Evolutionary conservation across 1,140 invertebrate genomes (phyloP), one percentile per base, ranked within the genome.

Genomic region (Dryas iulia): DNA sequence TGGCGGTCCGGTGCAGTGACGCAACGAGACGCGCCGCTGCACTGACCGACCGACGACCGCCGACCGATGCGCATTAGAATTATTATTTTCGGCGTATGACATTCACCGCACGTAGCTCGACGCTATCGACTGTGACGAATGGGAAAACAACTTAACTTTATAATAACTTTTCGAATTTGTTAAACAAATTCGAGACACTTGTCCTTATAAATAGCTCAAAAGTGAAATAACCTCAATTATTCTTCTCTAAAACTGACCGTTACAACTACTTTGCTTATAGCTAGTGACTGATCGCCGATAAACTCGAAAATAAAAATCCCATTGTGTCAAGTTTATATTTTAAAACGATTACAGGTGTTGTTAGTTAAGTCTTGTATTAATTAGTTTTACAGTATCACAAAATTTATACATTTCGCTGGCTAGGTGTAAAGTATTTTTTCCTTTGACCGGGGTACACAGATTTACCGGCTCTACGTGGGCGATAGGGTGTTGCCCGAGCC

Each of bases 71-170:
- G 68, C 71, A 79, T 73, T 63, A 75, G 60, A 73, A 83, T 79
- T 78, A 87, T 82, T 87, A 86, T 88, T 90, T 89, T 84, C 69
- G 86, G 81, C 79, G 71, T 76, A 72, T 86, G 86, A 89, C 86
- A 89, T 89, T 85, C 86, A 84, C 73, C 65, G 80, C 80, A 85
- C 79, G 81, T 87, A 83, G 33, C 59, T 74, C 59, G 66, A 79
- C 78, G 71, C 73, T 70, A 59, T 58, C 60, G 71, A 59, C 74
- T 76, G 77, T 78, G 76, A 79, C 80, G 81, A 82, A 79, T 75
- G 66, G 72, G 70, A 68, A 67, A 78, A 82, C 77, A 69, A 78
- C 75, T 83, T 77, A 59, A 76, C 75, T 71, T 47, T 47, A 47
- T 47, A 53, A 39, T 59, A 70, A 67, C 10, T 57, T 35, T 33